phyloP scores from a whole-genome alignment of 2,113 vertebrate genomes.

The Pyrgilauda ruficollis region DNA sequence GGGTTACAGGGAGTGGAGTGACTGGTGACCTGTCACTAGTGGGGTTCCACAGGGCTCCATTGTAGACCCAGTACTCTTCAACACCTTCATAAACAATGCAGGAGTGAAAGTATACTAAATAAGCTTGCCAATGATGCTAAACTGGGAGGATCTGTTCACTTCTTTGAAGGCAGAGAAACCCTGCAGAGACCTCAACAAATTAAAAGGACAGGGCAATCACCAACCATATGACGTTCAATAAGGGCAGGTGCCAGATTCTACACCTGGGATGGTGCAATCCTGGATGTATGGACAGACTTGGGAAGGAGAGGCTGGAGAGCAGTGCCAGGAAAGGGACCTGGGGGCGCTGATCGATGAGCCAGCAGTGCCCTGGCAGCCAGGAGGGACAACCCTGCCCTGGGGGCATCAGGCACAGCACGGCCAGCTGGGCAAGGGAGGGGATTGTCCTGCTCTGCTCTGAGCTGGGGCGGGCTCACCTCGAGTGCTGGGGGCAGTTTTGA shows the following conservation, averaged over 20 bases:
- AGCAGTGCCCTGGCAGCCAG: not conserved
- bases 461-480: fast-evolving
- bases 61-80: not conserved
- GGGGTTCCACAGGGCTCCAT: not conserved
- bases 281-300: not conserved
- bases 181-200: not conserved
- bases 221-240: not conserved
- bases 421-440: not conserved
- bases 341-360: fast-evolving
- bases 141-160: not conserved
- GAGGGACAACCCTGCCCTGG: fast-evolving
- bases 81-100: not conserved
- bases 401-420: fast-evolving
- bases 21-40: not conserved
- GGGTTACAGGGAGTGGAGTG: not conserved
- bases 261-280: not conserved
- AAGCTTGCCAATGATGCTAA: not conserved
- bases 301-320: not conserved
- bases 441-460: not conserved
- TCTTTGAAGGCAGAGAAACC: not conserved
- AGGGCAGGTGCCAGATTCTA: not conserved
- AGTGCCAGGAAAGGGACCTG: not conserved
- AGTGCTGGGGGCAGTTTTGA: not conserved
- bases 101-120: not conserved
- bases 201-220: not conserved